Conservation (phyloP, 2,888 invertebrate species). For the Eledone cirrhosa region DNA sequence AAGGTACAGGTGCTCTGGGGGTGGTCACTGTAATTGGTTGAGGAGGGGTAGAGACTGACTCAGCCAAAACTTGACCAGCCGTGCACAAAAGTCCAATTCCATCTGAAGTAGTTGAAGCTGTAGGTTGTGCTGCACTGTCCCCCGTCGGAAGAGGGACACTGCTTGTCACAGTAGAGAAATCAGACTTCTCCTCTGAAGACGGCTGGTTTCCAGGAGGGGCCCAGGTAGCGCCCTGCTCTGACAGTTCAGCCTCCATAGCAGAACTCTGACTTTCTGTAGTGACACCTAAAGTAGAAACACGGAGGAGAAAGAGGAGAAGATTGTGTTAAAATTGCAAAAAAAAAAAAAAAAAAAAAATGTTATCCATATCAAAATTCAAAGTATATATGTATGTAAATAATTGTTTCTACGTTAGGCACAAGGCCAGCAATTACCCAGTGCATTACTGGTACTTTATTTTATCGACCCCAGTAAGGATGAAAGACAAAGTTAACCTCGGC, state of each 20-base stretch:
- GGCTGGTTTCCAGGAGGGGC: constrained; percentile 12
- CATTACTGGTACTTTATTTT: no score
- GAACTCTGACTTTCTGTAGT: not conserved
- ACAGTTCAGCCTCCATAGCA: constrained; percentile 21
- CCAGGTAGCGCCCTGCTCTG: not conserved
- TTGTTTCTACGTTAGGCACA: no score
- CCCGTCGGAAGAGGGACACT: not conserved
- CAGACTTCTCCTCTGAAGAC: constrained; percentile 11
- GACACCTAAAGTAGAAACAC: not conserved
- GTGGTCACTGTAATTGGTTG: constrained; percentile 34
- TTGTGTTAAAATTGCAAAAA: no score
- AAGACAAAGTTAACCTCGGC: no score
- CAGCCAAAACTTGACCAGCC: not conserved
- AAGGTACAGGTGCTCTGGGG: constrained; percentile 35
- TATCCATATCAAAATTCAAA: no score
- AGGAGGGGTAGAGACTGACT: constrained; percentile 33
- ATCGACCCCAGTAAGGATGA: no score
- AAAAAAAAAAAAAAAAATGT: no score
- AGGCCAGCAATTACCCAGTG: no score
- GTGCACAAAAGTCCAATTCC: not conserved
- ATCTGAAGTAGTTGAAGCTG: not conserved
- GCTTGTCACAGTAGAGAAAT: constrained; percentile 19
- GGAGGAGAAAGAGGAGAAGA: no score
- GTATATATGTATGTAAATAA: no score
- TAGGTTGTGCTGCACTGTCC: not conserved